These are phyloP conservation scores for Buphagus erythrorhynchus DNA, from an alignment of 2,797 vertebrate species.

Conservation along the genomic window DNA sequence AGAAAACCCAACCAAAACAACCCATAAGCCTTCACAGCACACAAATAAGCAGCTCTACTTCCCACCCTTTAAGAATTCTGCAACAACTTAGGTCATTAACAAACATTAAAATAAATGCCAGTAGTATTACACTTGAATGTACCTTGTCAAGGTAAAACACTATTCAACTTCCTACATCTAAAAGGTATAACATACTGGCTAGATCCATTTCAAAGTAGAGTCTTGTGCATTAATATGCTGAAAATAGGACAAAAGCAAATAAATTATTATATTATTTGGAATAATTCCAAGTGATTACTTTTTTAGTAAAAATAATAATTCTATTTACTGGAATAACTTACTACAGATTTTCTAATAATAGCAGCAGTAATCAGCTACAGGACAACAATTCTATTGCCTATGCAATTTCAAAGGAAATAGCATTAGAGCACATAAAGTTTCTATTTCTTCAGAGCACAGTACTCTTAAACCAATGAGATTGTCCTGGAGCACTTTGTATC, in stretches of 20 bases:
- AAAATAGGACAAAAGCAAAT: conserved; percentile 9
- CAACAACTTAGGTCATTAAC: neutral
- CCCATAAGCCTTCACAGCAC: neutral
- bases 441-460: neutral
- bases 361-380: neutral
- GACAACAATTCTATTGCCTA: neutral
- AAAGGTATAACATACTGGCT: neutral
- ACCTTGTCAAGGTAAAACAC: neutral
- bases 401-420: neutral
- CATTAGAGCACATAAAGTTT: neutral
- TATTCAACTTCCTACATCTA: neutral
- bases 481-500: neutral
- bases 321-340: neutral
- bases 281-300: neutral
- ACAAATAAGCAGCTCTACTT: neutral
- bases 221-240: neutral
- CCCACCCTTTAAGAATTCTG: neutral
- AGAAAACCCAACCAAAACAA: neutral
- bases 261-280: neutral
- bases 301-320: neutral
- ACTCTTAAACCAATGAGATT: neutral
- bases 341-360: neutral
- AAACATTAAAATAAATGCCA: neutral
- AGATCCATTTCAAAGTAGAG: neutral
- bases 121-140: neutral